Percentiles rank a stretch among this genome's conserved stretches.
Conservation (phyloP, 2,888 invertebrate genomes). For the Cantharis rufa region DNA sequence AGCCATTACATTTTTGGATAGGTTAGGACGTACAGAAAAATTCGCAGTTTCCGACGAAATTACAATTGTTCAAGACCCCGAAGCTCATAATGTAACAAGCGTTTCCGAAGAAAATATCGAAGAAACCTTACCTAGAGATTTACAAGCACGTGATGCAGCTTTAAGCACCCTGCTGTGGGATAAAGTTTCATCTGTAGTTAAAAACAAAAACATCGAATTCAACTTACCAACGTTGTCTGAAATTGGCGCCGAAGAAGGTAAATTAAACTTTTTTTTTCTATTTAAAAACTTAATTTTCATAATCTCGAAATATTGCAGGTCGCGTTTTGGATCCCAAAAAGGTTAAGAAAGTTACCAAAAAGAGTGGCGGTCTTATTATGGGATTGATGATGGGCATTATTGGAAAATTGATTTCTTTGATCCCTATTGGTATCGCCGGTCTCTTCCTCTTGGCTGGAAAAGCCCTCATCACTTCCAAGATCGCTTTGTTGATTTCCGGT, state of each 20-base stretch:
- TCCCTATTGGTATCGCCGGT: slow-evolving; percentile 79
- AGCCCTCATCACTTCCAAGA: slow-evolving; percentile 79
- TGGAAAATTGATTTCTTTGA: slow-evolving; percentile 82
- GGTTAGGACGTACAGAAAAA: slow-evolving; percentile 72
- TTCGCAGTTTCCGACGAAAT: slow-evolving; percentile 68
- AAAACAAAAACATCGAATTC: slow-evolving; percentile 76
- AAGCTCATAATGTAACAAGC: slow-evolving; percentile 54
- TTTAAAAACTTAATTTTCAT: neutral
- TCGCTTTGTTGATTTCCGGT: slow-evolving; percentile 78
- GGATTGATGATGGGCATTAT: slow-evolving; percentile 89
- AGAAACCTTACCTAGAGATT: slow-evolving; percentile 66
- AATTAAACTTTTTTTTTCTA: slow-evolving; percentile 31
- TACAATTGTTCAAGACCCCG: slow-evolving; percentile 64
- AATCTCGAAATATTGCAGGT: slow-evolving; percentile 1
- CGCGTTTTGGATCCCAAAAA: slow-evolving; percentile 47
- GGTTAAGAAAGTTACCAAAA: slow-evolving; percentile 59
- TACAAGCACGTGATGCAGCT: slow-evolving; percentile 69
- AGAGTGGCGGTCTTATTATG: slow-evolving; percentile 77
- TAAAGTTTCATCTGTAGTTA: slow-evolving; percentile 71
- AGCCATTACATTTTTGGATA: slow-evolving; percentile 77
- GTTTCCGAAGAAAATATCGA: slow-evolving; percentile 73
- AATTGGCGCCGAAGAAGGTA: slow-evolving; percentile 77
- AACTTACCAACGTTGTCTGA: slow-evolving; percentile 75
- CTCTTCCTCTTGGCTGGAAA: slow-evolving; percentile 83
- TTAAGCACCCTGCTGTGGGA: slow-evolving; percentile 73